Percentiles rank a stretch among this genome's conserved stretches.
phyloP scores from a whole-genome alignment of 2,113 vertebrate species.

The Halcyon malimbica region DNA sequence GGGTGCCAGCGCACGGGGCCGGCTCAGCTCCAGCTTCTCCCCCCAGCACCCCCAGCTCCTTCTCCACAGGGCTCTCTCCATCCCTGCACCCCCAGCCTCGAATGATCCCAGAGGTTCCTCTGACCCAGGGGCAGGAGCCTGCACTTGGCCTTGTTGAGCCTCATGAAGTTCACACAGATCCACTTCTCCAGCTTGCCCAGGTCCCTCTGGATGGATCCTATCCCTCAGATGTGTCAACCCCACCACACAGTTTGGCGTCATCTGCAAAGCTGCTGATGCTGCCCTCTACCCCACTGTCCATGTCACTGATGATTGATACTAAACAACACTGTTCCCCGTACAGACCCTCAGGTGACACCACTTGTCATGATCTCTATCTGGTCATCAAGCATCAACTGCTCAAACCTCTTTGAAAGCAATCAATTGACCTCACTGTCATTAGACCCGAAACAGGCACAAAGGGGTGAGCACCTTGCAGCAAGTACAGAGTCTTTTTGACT shows the following conservation, averaged over 20 bases:
- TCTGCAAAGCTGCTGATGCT: neutral
- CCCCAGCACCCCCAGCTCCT: neutral
- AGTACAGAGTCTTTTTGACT: neutral
- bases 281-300: neutral
- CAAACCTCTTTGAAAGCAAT: neutral
- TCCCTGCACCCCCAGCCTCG: neutral
- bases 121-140: neutral
- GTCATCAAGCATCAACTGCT: neutral
- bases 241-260: neutral
- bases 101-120: neutral
- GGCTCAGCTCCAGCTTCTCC: neutral
- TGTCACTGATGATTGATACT: neutral
- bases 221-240: neutral
- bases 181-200: neutral
- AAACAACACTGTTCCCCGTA: neutral
- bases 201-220: neutral
- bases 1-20: no score
- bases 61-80: neutral
- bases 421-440: neutral
- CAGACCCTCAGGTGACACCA: neutral
- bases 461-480: neutral
- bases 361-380: neutral
- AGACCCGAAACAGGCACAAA: fast-evolving
- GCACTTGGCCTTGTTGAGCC: no score
- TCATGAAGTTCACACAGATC: neutral